Percentiles rank a stretch among this genome's conserved stretches.
phyloP scores from a whole-genome alignment of 1,140 invertebrate species.

The Macrobrachium nipponense region DNA sequence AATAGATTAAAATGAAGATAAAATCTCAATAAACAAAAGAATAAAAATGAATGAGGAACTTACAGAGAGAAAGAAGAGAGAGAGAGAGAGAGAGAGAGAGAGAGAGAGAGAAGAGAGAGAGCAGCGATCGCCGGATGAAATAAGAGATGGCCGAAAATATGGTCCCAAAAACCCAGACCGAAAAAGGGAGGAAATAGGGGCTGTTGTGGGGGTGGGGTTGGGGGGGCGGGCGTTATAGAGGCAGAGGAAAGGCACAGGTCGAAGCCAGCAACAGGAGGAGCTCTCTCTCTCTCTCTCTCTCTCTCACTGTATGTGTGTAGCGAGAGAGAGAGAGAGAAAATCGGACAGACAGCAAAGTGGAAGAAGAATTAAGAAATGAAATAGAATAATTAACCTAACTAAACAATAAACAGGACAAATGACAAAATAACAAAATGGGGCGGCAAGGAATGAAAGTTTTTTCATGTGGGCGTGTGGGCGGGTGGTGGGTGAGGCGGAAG shows the following conservation, averaged over 20 bases:
- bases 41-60: too few species aligned
- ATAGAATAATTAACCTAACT: too few species aligned
- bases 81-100: background rate
- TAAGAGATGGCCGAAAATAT: background rate
- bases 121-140: too few species aligned
- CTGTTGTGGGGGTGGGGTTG: background rate
- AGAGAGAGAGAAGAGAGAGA: background rate
- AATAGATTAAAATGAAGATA: too few species aligned
- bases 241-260: background rate
- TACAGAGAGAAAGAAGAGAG: background rate
- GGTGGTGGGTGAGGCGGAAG: background rate
- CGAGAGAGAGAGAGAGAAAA: too few species aligned
- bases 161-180: background rate
- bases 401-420: too few species aligned
- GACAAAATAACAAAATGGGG: too few species aligned
- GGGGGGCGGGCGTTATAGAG: background rate
- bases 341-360: background rate
- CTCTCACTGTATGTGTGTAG: too few species aligned
- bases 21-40: too few species aligned
- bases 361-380: background rate
- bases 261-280: background rate
- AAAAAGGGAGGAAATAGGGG: constrained; percentile 1
- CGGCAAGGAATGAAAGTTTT: background rate
- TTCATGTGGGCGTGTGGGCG: background rate
- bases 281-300: background rate